Evolutionary conservation across 2,113 vertebrate species (phyloP), one percentile per base, ranked within the genome.

Genomic region (Nymphicus hollandicus): DNA sequence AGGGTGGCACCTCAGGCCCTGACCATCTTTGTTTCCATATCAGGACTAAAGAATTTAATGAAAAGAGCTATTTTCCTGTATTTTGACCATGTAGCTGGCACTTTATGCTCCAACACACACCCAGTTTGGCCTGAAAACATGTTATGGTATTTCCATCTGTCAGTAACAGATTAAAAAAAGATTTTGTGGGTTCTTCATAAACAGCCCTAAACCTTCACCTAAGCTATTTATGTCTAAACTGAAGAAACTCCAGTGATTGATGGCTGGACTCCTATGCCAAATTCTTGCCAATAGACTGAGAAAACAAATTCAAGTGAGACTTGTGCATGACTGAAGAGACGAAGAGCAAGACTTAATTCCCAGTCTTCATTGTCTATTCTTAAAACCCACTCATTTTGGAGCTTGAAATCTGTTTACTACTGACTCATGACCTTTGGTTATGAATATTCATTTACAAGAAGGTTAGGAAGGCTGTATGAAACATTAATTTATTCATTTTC

Each of bases 71-170:
- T 69, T 79, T 86, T 93, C 7, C 20, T 50, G 6, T 31, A 8
- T 88, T 94, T 94, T 88, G 31, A 44, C 56, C 43, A 24, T 3
- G 43, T 39, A 55, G 17, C 35, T 93, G 58, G 17, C 10, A 64
- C 33, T 60, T 88, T 6, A 7, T 64, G 17, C 50, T 47, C 55
- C 63, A 88, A 28, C 33, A n/a, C 22, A 16, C 56, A 58, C 13
- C 13, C 33, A 77, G 44, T 90, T 74, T 86, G 69, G 35, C 64
- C 53, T 73, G 66, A 92, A 91, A 95, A 83, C 79, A 63, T 10
- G 17, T 65, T 68, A 35, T 89, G 85, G 64, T 88, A 95, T 96
- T 96, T 84, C 88, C 92, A 96, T 96, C 95, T 96, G 93, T 88
- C 92, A 94, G 93, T 71, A 72, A 86, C 72, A 92, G 89, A 88